Conservation (phyloP, 64 coral and sea anemone genomes). For the Anthopleura sola region DNA sequence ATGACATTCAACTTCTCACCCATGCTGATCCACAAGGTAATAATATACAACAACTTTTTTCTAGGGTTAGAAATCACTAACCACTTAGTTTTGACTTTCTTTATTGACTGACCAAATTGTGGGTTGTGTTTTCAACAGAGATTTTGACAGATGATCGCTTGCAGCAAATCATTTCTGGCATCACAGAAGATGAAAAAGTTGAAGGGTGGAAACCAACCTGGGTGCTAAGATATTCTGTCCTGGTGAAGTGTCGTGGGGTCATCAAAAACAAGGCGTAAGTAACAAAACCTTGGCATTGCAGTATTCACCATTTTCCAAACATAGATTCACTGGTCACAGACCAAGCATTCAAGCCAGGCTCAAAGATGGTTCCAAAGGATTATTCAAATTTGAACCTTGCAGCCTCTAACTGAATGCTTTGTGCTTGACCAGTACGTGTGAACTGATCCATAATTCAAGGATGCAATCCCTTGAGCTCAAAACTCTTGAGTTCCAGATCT, state of each 20-base stretch:
- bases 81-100: neutral
- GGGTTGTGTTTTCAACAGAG: conserved; percentile 27
- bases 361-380: too few relatives aligned
- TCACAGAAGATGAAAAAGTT: conserved; percentile 45
- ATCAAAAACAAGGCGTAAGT: conserved; percentile 91
- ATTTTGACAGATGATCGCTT: conserved; percentile 70
- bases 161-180: conserved; percentile 45
- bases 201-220: conserved; percentile 74
- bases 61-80: neutral
- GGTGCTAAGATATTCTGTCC: conserved; percentile 77
- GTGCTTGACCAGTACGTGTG: too few relatives aligned
- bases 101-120: neutral
- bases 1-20: conserved; percentile 78
- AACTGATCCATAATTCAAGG: too few relatives aligned
- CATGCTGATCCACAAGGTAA: conserved; percentile 84
- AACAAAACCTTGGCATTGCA: too few relatives aligned
- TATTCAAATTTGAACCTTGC: too few relatives aligned
- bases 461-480: too few relatives aligned
- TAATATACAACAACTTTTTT: too few relatives aligned
- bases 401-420: too few relatives aligned
- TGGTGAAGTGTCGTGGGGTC: conserved; percentile 88
- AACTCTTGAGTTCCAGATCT: too few relatives aligned
- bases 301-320: too few relatives aligned
- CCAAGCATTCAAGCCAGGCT: too few relatives aligned
- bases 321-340: too few relatives aligned